A percentile compares a stretch with the other conserved stretches of the same genome.
phyloP scores from a whole-genome alignment of 2,113 vertebrate species.

The Pseudorasbora parva region DNA sequence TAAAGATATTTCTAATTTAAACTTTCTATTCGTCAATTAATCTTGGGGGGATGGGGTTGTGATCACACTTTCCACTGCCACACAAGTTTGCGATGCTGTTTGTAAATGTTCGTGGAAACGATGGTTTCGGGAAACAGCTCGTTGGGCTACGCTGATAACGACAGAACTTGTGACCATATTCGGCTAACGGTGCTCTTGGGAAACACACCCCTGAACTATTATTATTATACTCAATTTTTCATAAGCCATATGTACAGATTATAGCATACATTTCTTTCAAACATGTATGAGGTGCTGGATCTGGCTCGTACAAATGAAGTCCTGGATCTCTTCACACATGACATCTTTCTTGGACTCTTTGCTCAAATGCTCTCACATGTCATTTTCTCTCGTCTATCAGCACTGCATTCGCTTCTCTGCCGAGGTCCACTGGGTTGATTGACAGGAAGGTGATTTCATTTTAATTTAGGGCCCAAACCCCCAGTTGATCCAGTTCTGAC shows the following conservation, averaged over 20 bases:
- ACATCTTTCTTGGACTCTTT: background rate
- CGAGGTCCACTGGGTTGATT: conserved; percentile 7
- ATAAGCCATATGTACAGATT: background rate
- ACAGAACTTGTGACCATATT: no score
- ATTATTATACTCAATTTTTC: background rate
- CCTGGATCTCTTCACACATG: background rate
- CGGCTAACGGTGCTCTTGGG: no score
- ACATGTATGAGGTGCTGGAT: background rate
- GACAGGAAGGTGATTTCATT: conserved; percentile 25
- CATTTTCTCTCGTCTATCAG: background rate
- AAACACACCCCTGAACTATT: background rate
- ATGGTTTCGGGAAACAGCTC: no score
- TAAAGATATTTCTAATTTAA: no score
- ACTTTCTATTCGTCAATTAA: no score
- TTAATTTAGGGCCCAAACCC: conserved; percentile 20
- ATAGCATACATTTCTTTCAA: background rate
- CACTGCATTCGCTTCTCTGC: background rate
- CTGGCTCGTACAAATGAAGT: background rate
- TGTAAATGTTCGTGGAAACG: no score
- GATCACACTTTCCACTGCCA: no score
- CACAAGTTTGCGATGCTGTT: no score
- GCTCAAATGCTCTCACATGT: conserved; percentile 3
- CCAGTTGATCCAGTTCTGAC: conserved; percentile 27
- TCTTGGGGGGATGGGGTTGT: no score
- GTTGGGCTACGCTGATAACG: no score